Conservation (phyloP, 2,113 vertebrate genomes). For the Lonchura striata region DNA sequence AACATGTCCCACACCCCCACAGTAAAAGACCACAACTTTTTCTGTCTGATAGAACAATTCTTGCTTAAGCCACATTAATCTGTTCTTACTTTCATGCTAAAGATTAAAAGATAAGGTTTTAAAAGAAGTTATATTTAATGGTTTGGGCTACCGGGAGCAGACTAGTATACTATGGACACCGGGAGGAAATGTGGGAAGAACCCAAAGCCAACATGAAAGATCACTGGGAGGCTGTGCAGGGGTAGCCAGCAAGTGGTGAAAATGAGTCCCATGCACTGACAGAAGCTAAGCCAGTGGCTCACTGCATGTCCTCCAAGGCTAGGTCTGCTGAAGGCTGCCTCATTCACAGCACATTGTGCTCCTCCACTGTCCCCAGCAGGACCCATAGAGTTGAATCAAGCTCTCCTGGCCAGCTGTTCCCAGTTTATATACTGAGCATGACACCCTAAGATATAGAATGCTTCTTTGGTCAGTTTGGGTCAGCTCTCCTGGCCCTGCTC, state of each 20-base stretch:
- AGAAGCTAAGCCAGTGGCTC: neutral
- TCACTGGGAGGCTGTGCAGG: neutral
- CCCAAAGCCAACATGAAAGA: neutral
- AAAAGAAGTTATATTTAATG: neutral
- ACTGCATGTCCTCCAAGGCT: neutral
- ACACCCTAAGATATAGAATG: neutral
- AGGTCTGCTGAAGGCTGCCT: neutral
- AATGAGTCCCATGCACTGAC: neutral
- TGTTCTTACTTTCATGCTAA: neutral
- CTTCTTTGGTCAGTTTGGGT: neutral
- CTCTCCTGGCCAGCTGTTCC: neutral
- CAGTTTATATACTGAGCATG: neutral
- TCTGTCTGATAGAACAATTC: neutral
- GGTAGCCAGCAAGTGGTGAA: neutral
- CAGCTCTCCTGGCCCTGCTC: neutral
- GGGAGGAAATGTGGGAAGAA: neutral
- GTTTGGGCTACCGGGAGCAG: neutral
- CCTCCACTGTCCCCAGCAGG: neutral
- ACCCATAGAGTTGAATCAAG: neutral
- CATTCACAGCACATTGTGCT: neutral
- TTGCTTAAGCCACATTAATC: neutral
- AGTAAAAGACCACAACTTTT: neutral
- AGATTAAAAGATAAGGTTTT: neutral
- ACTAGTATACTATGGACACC: neutral
- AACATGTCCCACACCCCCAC: neutral